Evolutionary conservation across 2,797 vertebrate genomes (phyloP).

Genomic region (Rhinoraja longicauda): DNA sequence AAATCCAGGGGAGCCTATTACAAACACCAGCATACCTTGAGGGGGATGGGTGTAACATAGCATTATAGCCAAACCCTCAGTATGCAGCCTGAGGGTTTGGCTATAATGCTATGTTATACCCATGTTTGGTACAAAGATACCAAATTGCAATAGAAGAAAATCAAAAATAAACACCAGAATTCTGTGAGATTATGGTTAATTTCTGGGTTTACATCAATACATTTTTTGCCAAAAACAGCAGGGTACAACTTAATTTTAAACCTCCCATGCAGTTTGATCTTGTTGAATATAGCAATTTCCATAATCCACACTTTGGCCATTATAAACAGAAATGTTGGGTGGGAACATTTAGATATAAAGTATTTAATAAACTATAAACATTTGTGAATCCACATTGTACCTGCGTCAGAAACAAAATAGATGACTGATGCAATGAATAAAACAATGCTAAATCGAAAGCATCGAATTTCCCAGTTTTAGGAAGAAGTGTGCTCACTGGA

Average conservation of each 20-base stretch:
- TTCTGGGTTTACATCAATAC: neutral
- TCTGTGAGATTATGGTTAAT: neutral
- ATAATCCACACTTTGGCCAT: neutral
- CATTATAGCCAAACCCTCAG: neutral
- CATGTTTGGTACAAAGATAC: neutral
- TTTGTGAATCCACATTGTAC: conserved; percentile 2
- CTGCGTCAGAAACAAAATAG: neutral
- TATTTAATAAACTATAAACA: neutral
- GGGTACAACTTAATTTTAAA: neutral
- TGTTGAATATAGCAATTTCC: neutral
- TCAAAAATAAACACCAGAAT: neutral
- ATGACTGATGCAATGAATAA: neutral
- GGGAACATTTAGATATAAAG: neutral
- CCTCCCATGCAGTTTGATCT: neutral
- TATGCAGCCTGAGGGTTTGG: too few species aligned
- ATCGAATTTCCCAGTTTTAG: neutral
- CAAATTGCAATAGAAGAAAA: neutral
- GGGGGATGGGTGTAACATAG: neutral
- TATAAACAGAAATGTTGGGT: neutral
- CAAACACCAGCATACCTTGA: neutral
- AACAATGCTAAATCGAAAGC: neutral
- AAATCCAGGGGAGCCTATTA: neutral
- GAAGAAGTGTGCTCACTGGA: neutral
- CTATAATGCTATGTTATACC: too few species aligned
- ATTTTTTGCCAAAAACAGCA: neutral